Base-by-base conservation (phyloP, 2,888 invertebrate genomes). In the Caenorhabditis sp. region DNA sequence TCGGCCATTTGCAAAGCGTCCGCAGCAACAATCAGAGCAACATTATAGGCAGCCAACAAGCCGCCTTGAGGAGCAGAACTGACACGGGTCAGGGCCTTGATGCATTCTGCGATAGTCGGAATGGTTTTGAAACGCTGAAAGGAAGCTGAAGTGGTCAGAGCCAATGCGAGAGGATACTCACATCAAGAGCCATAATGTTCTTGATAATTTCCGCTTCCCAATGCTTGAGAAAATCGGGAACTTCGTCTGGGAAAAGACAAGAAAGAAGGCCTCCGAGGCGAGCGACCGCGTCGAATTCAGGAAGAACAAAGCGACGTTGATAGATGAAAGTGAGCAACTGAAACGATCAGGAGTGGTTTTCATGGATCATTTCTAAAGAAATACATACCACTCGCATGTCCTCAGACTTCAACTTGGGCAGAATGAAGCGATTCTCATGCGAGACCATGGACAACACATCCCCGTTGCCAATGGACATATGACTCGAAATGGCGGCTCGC, bases 341-440 rank as follows among this genome's bases (percentile, higher is more conserved):
- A 37, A 68, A 32, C n/a, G n/a, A n/a, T n/a, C 18, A 20, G 20
- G 4, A 32, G 2, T 40, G 2, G 11, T 32, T n/a, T 18, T 8
- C n/a, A n/a, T n/a, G n/a, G 26, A 15, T 32, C 9, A 8, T 15
- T 26, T 1, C 13, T 4, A 18, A 37, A 20, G 22, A 8, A 51
- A 3, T 15, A 13, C 62, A 1, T 37, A 77, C 72, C 61, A 78
- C 77, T 47, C 51, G 51, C 84, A 85, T 84, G 53, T 85, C 85
- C 4, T 68, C 62, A 11, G 84, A 58, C 24, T 68, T 62, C 58
- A 80, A 47, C 35, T 74, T 80, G 2, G 78, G 69, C 32, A 85
- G 35, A 60, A 85, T 83, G 44, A 85, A 72, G 9, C 85, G 82
- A 44, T 85, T 82, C 56, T 85, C 85, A 53, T 81, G 79, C 3